Conservation (phyloP, 2,113 vertebrate genomes). For the Myrmecobius fasciatus region DNA sequence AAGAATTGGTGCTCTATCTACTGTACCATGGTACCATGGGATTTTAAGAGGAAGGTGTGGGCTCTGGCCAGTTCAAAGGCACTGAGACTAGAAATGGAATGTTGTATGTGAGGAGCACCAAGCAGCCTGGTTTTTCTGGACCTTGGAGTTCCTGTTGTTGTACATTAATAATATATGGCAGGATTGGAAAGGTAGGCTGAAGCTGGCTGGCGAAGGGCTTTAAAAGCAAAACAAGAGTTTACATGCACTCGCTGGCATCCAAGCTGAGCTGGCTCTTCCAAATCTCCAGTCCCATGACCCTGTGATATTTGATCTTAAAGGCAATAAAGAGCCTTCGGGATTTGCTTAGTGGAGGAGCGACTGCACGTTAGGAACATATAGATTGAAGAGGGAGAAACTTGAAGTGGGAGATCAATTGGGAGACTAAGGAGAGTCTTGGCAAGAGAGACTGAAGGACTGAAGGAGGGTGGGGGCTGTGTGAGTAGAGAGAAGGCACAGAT, state of each 20-base stretch:
- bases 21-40: too few relatives aligned
- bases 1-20: not conserved
- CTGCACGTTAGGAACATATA: not conserved
- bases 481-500: not conserved
- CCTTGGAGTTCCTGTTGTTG: not conserved
- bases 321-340: not conserved
- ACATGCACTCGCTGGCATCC: accelerated
- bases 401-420: not conserved
- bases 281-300: not conserved
- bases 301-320: not conserved
- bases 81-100: not conserved
- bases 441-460: not conserved
- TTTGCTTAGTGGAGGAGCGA: not conserved
- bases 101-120: not conserved
- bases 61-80: not conserved
- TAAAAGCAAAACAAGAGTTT: not conserved
- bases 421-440: not conserved
- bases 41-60: not conserved
- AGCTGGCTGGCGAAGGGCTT: not conserved
- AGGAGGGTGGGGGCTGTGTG: not conserved
- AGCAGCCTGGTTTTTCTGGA: not conserved
- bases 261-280: not conserved
- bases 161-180: not conserved
- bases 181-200: not conserved
- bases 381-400: not conserved